These are phyloP conservation scores for Fregetta grallaria DNA, from an alignment of 2,113 vertebrate genomes.

Conservation along the genomic window DNA sequence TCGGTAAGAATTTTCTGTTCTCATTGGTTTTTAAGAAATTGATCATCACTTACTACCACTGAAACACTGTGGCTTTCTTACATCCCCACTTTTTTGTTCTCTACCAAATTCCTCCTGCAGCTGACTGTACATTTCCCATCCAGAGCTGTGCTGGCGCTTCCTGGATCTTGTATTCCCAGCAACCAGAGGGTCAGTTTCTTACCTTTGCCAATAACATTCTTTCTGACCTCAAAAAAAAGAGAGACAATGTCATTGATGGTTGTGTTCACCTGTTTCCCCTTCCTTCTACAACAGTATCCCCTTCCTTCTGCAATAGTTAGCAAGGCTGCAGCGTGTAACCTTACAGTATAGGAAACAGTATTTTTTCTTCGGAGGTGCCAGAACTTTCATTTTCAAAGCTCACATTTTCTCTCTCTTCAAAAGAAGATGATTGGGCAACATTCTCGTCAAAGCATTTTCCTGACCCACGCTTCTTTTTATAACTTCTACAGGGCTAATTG, in stretches of 20 bases:
- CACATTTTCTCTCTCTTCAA: background rate
- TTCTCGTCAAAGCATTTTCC: slow-evolving; percentile 22
- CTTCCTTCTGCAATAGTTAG: background rate
- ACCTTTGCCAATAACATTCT: background rate
- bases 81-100: background rate
- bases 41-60: background rate
- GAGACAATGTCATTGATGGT: background rate
- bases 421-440: background rate
- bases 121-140: background rate
- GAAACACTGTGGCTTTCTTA: background rate
- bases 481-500: slow-evolving; percentile 35
- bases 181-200: background rate
- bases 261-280: background rate
- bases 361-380: background rate
- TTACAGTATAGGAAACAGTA: background rate
- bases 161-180: background rate
- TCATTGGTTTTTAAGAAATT: background rate
- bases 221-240: background rate
- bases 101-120: background rate
- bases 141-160: background rate
- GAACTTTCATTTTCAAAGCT: slow-evolving; percentile 1
- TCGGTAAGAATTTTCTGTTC: background rate
- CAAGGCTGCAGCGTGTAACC: background rate
- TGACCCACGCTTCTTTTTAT: background rate
- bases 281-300: background rate